Conservation (phyloP, 1,140 invertebrate genomes). For the Saxidomus purpurata region DNA sequence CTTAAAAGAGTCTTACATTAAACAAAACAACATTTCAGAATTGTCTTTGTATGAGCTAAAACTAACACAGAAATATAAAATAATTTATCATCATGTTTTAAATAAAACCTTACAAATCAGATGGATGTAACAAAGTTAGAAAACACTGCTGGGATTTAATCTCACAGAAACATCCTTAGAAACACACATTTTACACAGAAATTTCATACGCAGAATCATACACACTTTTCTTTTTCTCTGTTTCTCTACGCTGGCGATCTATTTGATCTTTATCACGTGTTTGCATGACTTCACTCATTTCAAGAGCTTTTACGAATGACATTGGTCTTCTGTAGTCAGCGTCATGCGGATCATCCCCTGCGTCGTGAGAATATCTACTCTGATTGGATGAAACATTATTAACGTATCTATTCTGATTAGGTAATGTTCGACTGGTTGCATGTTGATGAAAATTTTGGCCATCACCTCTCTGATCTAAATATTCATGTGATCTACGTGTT, state of each 20-base stretch:
- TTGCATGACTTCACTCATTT: conserved; percentile 92
- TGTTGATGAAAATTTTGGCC: conserved; percentile 35
- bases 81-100: no score
- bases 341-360: conserved; percentile 25
- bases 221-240: conserved; percentile 93
- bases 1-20: no score
- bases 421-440: conserved; percentile 56
- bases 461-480: conserved; percentile 20
- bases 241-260: conserved; percentile 85
- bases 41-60: no score
- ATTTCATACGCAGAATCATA: conserved; percentile 99
- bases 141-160: no score
- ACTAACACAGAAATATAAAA: no score
- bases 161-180: neutral
- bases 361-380: conserved; percentile 53
- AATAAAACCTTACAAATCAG: no score
- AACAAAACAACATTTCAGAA: no score
- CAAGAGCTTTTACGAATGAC: conserved; percentile 96
- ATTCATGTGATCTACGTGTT: conserved; percentile 60
- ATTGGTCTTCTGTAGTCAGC: conserved; percentile 90
- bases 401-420: conserved; percentile 42
- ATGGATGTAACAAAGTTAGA: no score
- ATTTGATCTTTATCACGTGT: conserved; percentile 72
- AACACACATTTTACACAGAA: conserved; percentile 89
- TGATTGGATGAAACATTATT: conserved; percentile 44